A percentile compares a stretch with the other conserved stretches of the same genome.
Conservation (phyloP, 2,888 invertebrate species). For the Mesochorus sp. region DNA sequence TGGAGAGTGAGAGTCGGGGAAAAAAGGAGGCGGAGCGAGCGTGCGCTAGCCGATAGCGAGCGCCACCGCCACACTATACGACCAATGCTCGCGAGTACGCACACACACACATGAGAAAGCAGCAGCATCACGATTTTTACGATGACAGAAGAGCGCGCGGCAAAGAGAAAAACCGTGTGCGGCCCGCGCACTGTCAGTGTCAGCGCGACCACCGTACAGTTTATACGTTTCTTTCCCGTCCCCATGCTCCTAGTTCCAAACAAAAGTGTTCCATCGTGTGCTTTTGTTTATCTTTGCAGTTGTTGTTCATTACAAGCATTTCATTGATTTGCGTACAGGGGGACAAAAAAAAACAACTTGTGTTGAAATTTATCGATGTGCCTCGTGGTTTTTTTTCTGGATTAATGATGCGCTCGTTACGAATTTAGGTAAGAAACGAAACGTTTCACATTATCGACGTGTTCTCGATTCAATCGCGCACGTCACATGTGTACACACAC, state of each 20-base stretch:
- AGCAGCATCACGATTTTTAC: constrained; percentile 71
- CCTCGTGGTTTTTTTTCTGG: too few relatives aligned
- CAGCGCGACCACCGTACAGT: constrained; percentile 71
- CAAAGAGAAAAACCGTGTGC: constrained; percentile 30
- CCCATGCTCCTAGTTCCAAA: too few relatives aligned
- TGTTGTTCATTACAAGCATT: too few relatives aligned
- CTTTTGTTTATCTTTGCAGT: too few relatives aligned
- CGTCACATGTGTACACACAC: background rate
- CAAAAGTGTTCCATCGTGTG: too few relatives aligned
- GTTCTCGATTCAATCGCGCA: background rate
- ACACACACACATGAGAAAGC: constrained; percentile 24
- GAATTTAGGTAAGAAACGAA: too few relatives aligned
- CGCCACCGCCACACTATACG: constrained; percentile 22
- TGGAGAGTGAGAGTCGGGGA: background rate
- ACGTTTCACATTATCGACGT: background rate
- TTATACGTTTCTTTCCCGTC: background rate
- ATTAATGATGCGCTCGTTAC: too few relatives aligned
- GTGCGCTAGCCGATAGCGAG: constrained; percentile 40
- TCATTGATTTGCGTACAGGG: too few relatives aligned
- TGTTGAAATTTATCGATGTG: too few relatives aligned
- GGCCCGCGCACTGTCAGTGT: constrained; percentile 78
- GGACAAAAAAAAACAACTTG: too few relatives aligned
- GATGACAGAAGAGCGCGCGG: constrained; percentile 72
- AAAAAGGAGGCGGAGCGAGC: constrained; percentile 45
- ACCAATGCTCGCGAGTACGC: constrained; percentile 9